Percentiles rank a stretch among this genome's conserved stretches.
These are phyloP conservation scores for Neotoxoptera formosana DNA, from an alignment of 1,140 invertebrate genomes.

Conservation along the genomic window DNA sequence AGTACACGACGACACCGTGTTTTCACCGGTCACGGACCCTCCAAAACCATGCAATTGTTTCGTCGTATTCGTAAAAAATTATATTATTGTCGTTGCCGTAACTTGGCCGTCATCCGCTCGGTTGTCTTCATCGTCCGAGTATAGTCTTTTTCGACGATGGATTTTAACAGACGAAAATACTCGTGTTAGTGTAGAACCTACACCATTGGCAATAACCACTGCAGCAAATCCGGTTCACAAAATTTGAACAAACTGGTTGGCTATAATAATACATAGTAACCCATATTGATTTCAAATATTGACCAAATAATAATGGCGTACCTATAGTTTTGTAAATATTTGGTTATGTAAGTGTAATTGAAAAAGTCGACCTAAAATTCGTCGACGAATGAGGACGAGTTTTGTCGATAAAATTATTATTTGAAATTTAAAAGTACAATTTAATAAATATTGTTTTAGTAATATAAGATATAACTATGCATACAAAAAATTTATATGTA, in stretches of 20 bases:
- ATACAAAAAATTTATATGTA: too few species aligned
- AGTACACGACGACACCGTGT: neutral
- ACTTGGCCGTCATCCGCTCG: neutral
- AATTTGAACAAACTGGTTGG: slow-evolving; percentile 46
- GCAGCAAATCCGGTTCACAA: neutral
- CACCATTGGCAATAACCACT: neutral
- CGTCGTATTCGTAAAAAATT: neutral
- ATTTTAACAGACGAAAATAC: neutral
- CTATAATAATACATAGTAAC: neutral
- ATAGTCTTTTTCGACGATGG: neutral
- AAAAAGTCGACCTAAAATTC: neutral
- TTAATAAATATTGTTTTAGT: too few species aligned
- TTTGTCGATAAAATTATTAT: neutral
- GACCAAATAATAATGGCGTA: slow-evolving; percentile 27
- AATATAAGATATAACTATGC: too few species aligned
- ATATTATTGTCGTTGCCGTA: neutral
- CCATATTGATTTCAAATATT: slow-evolving; percentile 6
- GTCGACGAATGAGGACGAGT: neutral
- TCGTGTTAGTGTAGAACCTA: neutral
- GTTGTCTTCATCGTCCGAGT: neutral
- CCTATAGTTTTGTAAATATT: slow-evolving; percentile 3
- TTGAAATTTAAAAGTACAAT: too few species aligned
- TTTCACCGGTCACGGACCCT: neutral
- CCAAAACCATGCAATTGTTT: neutral
- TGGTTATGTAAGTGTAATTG: neutral